phyloP scores from a whole-genome alignment of 2,797 vertebrate species.

The Scyliorhinus canicula region DNA sequence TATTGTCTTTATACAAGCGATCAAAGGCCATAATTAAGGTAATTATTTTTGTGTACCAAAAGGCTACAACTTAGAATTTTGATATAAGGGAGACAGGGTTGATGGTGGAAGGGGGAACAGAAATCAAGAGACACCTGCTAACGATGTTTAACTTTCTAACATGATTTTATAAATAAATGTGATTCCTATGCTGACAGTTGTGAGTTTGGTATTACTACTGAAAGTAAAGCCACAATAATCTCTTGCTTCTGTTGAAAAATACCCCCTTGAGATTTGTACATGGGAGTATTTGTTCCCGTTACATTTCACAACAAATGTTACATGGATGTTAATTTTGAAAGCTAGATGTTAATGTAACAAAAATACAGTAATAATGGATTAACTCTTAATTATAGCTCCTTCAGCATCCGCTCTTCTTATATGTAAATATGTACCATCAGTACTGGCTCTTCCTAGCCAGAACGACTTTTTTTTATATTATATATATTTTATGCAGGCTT shows the following conservation, averaged over 20 bases:
- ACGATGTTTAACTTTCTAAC: not conserved
- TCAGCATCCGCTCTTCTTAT: not conserved
- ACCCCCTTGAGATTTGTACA: conserved; percentile 6
- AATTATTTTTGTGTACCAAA: not conserved
- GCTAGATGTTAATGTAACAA: not conserved
- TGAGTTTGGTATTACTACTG: not conserved
- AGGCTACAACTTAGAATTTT: not conserved
- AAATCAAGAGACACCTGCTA: not conserved
- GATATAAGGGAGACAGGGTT: not conserved
- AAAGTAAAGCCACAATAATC: conserved; percentile 2
- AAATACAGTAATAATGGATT: not conserved
- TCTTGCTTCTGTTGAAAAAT: not conserved
- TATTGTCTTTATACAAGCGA: not conserved
- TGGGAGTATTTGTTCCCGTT: not conserved
- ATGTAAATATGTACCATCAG: not conserved
- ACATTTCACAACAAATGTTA: conserved; percentile 31
- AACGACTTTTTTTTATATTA: conserved; percentile 3
- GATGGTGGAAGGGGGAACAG: not conserved
- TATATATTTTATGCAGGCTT: not conserved
- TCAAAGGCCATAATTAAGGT: not conserved
- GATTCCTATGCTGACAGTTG: not conserved
- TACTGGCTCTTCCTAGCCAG: not conserved
- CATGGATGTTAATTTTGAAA: conserved; percentile 3
- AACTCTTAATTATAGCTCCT: not conserved
- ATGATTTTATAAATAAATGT: conserved; percentile 28